phyloP scores from a whole-genome alignment of 2,113 vertebrate genomes.

The Saccopteryx bilineata region DNA sequence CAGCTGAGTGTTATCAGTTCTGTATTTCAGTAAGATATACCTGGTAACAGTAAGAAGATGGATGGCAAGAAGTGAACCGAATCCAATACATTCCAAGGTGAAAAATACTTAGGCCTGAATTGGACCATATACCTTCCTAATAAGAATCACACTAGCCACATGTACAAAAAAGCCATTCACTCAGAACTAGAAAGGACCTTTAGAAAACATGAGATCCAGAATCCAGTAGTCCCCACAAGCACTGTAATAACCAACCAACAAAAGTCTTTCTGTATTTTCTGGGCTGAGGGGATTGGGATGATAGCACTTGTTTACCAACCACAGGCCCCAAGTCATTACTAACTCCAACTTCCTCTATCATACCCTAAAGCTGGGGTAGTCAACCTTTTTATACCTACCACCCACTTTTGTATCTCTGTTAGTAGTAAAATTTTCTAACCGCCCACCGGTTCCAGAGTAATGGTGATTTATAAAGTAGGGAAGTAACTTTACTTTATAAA shows the following conservation, averaged over 20 bases:
- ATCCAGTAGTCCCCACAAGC: neutral
- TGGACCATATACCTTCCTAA: slow-evolving; percentile 1
- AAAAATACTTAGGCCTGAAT: slow-evolving; percentile 25
- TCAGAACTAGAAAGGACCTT: neutral
- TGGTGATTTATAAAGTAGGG: no score
- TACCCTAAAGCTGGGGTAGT: neutral
- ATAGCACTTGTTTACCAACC: neutral
- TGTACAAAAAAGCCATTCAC: neutral
- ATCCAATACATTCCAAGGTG: neutral
- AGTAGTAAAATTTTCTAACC: no score
- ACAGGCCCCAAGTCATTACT: neutral
- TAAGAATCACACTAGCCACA: neutral
- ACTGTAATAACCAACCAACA: neutral
- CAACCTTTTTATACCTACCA: no score
- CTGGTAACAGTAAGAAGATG: neutral
- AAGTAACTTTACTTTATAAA: no score
- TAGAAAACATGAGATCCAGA: neutral
- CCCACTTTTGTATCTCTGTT: no score
- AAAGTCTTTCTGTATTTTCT: neutral
- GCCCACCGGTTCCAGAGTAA: no score
- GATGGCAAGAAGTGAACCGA: neutral
- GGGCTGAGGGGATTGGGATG: neutral
- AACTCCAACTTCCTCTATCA: neutral
- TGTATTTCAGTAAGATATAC: slow-evolving; percentile 34
- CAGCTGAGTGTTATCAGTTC: neutral